phyloP scores from a whole-genome alignment of 1,140 invertebrate species.

The Drosophila busckii region DNA sequence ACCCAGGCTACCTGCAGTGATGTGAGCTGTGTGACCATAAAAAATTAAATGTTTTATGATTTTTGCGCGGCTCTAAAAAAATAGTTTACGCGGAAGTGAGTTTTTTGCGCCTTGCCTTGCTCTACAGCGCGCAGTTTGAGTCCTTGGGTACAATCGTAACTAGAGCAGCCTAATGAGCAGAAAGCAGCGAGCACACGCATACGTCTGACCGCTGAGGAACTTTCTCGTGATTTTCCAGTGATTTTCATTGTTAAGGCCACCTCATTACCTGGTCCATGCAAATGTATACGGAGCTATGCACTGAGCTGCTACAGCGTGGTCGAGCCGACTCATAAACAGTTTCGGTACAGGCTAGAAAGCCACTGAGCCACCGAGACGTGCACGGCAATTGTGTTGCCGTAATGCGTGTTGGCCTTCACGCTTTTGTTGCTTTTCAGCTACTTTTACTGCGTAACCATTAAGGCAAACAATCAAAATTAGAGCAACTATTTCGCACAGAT shows the following conservation, averaged over 20 bases:
- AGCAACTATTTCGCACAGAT: conserved; percentile 53
- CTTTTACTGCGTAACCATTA: conserved; percentile 66
- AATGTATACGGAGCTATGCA: conserved; percentile 16
- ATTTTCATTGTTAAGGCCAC: conserved; percentile 59
- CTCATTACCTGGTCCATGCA: conserved; percentile 48
- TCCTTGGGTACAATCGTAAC: conserved; percentile 50
- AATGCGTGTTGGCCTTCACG: conserved; percentile 53
- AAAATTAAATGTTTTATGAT: conserved; percentile 67
- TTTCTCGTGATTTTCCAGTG: conserved; percentile 69
- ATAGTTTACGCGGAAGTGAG: conserved; percentile 55
- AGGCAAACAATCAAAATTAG: conserved; percentile 66
- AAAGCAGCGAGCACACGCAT: background rate
- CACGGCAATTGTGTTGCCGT: conserved; percentile 41
- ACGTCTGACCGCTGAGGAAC: conserved; percentile 17
- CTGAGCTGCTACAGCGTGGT: background rate
- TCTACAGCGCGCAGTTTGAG: conserved; percentile 1
- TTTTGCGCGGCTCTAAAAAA: conserved; percentile 30
- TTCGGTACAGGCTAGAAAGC: background rate
- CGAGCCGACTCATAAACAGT: background rate
- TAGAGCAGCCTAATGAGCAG: conserved; percentile 50
- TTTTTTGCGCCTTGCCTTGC: conserved; percentile 1
- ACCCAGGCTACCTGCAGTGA: conserved; percentile 16
- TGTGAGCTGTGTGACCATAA: conserved; percentile 40
- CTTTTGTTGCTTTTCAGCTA: conserved; percentile 60
- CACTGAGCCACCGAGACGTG: background rate